Percentiles rank a stretch among this genome's conserved stretches.
Conservation (phyloP, 2,888 invertebrate species). For the Disparrhopalites patrizii region DNA sequence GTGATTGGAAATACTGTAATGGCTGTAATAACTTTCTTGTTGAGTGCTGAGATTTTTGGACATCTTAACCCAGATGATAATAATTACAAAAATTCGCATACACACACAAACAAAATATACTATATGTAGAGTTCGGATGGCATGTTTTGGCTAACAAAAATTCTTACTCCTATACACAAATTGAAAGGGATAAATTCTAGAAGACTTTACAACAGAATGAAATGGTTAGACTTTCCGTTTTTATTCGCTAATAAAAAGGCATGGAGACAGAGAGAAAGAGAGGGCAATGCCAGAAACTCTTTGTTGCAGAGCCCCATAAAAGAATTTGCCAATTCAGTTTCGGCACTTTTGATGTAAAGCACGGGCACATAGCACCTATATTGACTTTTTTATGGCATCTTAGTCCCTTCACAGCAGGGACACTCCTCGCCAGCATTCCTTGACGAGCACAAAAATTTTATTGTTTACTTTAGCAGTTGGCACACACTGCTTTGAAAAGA, state of each 20-base stretch:
- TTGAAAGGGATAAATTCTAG: too few species aligned
- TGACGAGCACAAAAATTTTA: background rate
- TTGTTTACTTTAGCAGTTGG: conserved; percentile 1
- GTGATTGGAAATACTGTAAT: too few species aligned
- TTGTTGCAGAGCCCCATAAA: conserved; percentile 1
- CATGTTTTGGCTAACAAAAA: too few species aligned
- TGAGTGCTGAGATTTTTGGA: too few species aligned
- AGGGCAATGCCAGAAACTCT: background rate
- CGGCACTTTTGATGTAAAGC: conserved; percentile 18
- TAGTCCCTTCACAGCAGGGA: conserved; percentile 12
- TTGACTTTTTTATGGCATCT: conserved; percentile 10
- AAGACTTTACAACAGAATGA: too few species aligned
- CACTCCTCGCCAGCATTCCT: conserved; percentile 7
- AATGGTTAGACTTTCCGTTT: background rate
- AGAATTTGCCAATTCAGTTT: conserved; percentile 21
- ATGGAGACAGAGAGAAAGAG: conserved; percentile 3
- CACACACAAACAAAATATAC: too few species aligned
- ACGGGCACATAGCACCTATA: conserved; percentile 7
- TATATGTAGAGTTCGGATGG: too few species aligned
- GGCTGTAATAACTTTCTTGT: too few species aligned
- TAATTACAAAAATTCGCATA: too few species aligned
- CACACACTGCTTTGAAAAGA: too few species aligned
- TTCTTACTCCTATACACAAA: too few species aligned
- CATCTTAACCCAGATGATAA: too few species aligned
- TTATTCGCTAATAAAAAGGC: background rate